Evolutionary conservation across 1,140 invertebrate genomes (phyloP), one percentile per base, ranked within the genome.

Genomic region (Anadara kagoshimensis): DNA sequence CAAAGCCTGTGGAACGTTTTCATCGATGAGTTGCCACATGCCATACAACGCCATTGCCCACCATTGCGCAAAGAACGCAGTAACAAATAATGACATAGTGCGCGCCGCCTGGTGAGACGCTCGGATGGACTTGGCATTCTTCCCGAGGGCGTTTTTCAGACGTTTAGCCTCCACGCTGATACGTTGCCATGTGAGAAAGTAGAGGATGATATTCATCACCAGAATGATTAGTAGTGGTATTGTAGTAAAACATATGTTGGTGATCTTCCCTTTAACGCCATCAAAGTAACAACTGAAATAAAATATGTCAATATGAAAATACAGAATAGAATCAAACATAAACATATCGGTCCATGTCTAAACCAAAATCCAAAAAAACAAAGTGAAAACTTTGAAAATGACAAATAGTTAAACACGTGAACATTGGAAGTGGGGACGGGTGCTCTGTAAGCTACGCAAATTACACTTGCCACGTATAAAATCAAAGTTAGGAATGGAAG

Each of bases 261-360:
- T 20, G 5, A 59, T 65, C 51, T 64, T 47, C 1, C 73, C 73
- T 53, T 65, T 69, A 18, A 75, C 73, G 5, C 73, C 73, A 64
- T 75, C 73, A 64, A 75, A 75, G 44, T 69, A 69, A 43, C 73
- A 75, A 65, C 73, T 75, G 66, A 51, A 69, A 75, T 26, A 66
- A 41, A 36, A 20, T 14, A 26, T 57, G 7, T 36, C 29, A 36
- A 3, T 7, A 36, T 36, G n/a, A n/a, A n/a, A n/a, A n/a, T n/a
- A n/a, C n/a, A n/a, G n/a, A n/a, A n/a, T n/a, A n/a, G n/a, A n/a
- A n/a, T n/a, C n/a, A n/a, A n/a, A n/a, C n/a, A n/a, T n/a, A n/a
- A n/a, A n/a, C n/a, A n/a, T n/a, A n/a, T n/a, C n/a, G n/a, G n/a
- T n/a, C n/a, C n/a, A n/a, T n/a, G n/a, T n/a, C n/a, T n/a, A n/a